phyloP scores from a whole-genome alignment of 2,888 invertebrate genomes.

The Synergus laeviventris region DNA sequence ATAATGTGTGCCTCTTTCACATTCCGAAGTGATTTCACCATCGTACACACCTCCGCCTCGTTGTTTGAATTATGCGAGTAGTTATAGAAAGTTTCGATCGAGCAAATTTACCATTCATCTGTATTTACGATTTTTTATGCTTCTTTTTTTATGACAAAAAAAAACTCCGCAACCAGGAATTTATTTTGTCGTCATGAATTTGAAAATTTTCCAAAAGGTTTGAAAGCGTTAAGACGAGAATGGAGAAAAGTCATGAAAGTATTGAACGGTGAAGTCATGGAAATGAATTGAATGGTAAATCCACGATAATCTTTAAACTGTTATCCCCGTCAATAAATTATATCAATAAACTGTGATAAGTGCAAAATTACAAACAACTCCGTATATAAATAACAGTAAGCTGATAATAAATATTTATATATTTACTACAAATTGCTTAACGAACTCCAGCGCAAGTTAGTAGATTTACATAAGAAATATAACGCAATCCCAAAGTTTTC shows the following conservation, averaged over 20 bases:
- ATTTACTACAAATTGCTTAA: not conserved
- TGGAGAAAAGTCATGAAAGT: too few species aligned
- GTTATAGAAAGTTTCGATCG: slow-evolving; percentile 23
- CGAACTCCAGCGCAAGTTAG: not conserved
- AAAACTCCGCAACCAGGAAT: not conserved
- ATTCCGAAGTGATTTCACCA: slow-evolving; percentile 34
- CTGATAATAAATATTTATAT: not conserved
- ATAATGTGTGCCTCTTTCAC: slow-evolving; percentile 15
- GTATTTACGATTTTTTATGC: not conserved
- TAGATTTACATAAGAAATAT: slow-evolving; percentile 22
- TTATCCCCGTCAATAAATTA: not conserved
- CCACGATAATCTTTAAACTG: not conserved
- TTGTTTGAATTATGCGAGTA: slow-evolving; percentile 23
- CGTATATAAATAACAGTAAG: not conserved
- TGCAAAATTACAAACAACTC: not conserved
- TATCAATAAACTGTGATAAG: not conserved
- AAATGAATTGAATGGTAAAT: not conserved
- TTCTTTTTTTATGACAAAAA: not conserved
- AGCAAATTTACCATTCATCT: slow-evolving; percentile 10
- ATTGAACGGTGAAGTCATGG: too few species aligned
- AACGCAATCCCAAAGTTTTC: not conserved
- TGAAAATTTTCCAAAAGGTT: too few species aligned
- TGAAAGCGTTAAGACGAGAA: too few species aligned
- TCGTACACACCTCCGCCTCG: slow-evolving; percentile 9
- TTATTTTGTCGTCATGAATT: not conserved